Percentiles rank a stretch among this genome's conserved stretches.
phyloP scores from a whole-genome alignment of 2,113 vertebrate species.

The Burhinus bistriatus region DNA sequence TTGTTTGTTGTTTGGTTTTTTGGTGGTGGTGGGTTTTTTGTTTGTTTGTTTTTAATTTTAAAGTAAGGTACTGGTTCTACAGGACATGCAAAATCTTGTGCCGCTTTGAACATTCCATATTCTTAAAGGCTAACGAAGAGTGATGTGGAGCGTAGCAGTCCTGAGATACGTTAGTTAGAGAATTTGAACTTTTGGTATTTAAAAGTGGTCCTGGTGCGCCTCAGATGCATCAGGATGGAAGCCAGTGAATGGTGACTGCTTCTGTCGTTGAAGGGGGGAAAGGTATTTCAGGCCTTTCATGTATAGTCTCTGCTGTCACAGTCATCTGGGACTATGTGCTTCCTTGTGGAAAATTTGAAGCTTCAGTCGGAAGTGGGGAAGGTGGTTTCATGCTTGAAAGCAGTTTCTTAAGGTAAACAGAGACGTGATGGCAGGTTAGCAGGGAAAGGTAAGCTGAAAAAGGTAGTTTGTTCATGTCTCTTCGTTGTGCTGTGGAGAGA shows the following conservation, averaged over 20 bases:
- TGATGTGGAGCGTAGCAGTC: neutral
- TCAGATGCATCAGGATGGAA: neutral
- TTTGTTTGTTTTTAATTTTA: neutral
- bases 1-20: neutral
- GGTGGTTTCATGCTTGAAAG: neutral
- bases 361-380: neutral
- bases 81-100: neutral
- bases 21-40: no score
- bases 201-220: neutral
- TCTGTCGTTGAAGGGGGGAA: neutral
- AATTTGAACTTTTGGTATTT: neutral
- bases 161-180: neutral
- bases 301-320: neutral
- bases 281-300: neutral
- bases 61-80: neutral
- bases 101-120: neutral
- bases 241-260: neutral
- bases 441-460: neutral
- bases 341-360: neutral
- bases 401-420: neutral
- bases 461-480: neutral
- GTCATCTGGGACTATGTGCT: neutral
- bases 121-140: neutral
- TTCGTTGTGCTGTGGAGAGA: neutral
- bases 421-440: neutral